Evolutionary conservation across 2,113 vertebrate species (phyloP).

Genomic region (Hemiscyllium ocellatum): DNA sequence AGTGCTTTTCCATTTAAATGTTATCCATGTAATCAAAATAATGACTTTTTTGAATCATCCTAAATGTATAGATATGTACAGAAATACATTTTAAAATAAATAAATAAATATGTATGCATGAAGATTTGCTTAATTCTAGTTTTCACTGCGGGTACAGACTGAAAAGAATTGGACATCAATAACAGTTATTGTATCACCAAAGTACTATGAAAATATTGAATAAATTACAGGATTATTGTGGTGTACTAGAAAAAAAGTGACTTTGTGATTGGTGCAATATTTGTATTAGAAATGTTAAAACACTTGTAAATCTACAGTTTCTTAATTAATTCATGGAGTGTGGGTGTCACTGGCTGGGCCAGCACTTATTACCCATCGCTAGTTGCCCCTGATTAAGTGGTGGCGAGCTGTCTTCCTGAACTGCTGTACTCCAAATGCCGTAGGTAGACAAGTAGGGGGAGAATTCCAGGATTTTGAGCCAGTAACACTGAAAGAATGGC

Average conservation of each 20-base stretch:
- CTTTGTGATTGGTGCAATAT: neutral
- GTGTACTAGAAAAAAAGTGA: neutral
- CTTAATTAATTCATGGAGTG: too few relatives aligned
- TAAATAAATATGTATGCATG: neutral
- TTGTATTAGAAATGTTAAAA: neutral
- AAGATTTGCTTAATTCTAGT: neutral
- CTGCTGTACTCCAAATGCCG: too few relatives aligned
- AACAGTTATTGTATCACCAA: neutral
- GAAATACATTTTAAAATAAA: neutral
- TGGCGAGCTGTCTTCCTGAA: too few relatives aligned
- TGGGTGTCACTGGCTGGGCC: too few relatives aligned
- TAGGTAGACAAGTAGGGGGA: too few relatives aligned
- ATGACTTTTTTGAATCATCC: neutral
- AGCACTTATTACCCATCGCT: too few relatives aligned
- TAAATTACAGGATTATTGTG: neutral
- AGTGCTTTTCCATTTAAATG: neutral
- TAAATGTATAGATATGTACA: neutral
- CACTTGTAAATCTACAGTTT: neutral
- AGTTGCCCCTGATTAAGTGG: too few relatives aligned
- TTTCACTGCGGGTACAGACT: neutral
- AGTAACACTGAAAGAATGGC: too few relatives aligned
- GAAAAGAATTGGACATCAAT: constrained; percentile 10
- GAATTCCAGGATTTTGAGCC: too few relatives aligned
- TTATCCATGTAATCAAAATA: neutral
- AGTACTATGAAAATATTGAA: neutral